Conservation (phyloP, 2,888 invertebrate species). For the Campoletis raptor region DNA sequence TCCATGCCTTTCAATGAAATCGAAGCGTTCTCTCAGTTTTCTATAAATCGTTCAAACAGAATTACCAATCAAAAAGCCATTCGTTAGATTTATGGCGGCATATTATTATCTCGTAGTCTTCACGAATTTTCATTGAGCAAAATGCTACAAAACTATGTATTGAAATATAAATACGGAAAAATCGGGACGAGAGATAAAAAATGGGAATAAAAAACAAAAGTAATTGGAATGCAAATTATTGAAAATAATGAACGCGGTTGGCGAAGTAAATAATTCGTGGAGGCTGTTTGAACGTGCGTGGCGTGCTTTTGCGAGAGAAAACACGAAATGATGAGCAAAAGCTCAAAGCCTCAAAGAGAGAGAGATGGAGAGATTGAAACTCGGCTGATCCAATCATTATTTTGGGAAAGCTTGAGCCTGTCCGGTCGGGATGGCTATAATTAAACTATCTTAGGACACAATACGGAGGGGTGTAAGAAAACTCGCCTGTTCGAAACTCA, state of each 20-base stretch:
- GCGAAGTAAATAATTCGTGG: background rate
- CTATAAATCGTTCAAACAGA: constrained; percentile 70
- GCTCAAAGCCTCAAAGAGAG: constrained; percentile 35
- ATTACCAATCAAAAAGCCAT: background rate
- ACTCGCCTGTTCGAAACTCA: constrained; percentile 73
- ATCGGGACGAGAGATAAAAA: background rate
- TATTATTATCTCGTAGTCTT: background rate
- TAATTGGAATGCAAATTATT: background rate
- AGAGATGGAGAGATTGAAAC: constrained; percentile 72
- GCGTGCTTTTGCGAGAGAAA: constrained; percentile 43
- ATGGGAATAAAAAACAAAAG: background rate
- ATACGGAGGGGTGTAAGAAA: constrained; percentile 64
- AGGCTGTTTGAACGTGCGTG: background rate
- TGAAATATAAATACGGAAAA: background rate
- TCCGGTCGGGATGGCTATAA: constrained; percentile 80
- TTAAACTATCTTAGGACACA: constrained; percentile 80
- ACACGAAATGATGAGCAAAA: constrained; percentile 55
- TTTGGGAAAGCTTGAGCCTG: constrained; percentile 81
- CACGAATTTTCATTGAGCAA: background rate
- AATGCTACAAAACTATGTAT: background rate
- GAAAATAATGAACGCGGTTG: background rate
- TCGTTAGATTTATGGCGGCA: background rate
- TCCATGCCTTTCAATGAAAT: constrained; percentile 81
- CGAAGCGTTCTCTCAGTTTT: constrained; percentile 64
- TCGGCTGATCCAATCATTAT: constrained; percentile 82